A percentile compares a stretch with the other conserved stretches of the same genome.
Conservation (phyloP, 2,797 vertebrate species). For the Silurus lanzhouensis region DNA sequence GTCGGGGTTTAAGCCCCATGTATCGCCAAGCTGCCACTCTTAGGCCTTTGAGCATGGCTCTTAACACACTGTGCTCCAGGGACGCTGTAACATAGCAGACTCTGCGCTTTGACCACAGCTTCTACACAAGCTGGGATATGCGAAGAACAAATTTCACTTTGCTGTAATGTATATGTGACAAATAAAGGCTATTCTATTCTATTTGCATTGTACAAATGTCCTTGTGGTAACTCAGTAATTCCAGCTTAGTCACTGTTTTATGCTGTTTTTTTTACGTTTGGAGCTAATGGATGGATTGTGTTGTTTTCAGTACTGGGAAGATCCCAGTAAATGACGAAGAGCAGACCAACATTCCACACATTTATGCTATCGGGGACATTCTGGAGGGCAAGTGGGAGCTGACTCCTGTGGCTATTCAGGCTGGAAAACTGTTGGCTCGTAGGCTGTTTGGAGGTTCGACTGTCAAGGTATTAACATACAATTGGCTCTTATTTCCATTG, state of each 20-base stretch:
- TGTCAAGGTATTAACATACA: conserved; percentile 75
- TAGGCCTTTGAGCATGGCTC: no score
- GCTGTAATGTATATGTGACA: no score
- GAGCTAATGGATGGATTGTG: not conserved
- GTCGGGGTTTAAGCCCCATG: no score
- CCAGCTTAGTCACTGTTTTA: not conserved
- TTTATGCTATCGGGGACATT: conserved; percentile 92
- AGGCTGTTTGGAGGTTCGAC: conserved; percentile 80
- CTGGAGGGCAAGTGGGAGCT: conserved; percentile 92
- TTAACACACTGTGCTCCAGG: no score
- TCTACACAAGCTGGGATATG: no score
- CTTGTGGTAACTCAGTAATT: conserved; percentile 6
- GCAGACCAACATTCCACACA: conserved; percentile 88
- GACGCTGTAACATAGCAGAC: no score
- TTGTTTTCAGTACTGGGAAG: conserved; percentile 83
- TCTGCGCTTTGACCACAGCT: not conserved
- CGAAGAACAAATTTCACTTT: no score
- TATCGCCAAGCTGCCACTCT: no score
- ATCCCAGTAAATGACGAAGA: conserved; percentile 89
- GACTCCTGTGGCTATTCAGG: conserved; percentile 93
- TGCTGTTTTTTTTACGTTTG: not conserved
- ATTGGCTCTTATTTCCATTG: not conserved
- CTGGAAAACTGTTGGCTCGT: conserved; percentile 87
- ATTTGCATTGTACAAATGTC: no score
- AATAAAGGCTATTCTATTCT: no score